phyloP scores from a whole-genome alignment of 2,888 invertebrate genomes.

The Bellardia bayeri region DNA sequence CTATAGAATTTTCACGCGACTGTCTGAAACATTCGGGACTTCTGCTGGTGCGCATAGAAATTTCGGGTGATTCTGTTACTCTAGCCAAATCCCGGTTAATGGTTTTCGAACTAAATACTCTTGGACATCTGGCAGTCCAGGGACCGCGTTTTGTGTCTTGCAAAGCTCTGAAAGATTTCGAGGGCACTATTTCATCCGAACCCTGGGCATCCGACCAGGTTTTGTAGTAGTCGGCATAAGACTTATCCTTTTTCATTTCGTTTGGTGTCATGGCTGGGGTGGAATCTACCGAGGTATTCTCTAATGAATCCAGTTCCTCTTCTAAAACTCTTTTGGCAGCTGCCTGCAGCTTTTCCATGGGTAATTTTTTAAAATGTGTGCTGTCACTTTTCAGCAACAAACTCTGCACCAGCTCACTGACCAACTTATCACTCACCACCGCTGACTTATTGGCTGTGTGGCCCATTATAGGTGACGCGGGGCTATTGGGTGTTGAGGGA shows the following conservation, averaged over 20 bases:
- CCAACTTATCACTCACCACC: constrained; percentile 85
- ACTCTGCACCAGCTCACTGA: constrained; percentile 86
- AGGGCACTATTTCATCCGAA: constrained; percentile 85
- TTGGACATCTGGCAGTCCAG: constrained; percentile 87
- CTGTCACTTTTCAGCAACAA: constrained; percentile 86
- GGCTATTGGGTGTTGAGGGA: constrained; percentile 85
- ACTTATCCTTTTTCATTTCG: constrained; percentile 83
- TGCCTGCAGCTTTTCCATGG: constrained; percentile 86
- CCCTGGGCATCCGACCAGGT: constrained; percentile 84
- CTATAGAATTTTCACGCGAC: constrained; percentile 79
- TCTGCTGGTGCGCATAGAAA: constrained; percentile 77
- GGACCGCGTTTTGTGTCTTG: constrained; percentile 85
- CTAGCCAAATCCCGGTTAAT: constrained; percentile 85
- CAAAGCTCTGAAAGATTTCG: constrained; percentile 86
- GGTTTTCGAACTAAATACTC: constrained; percentile 87
- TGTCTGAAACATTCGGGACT: constrained; percentile 81
- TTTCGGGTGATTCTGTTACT: constrained; percentile 84
- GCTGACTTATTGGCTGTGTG: constrained; percentile 84
- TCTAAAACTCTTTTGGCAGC: constrained; percentile 86
- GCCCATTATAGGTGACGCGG: constrained; percentile 82
- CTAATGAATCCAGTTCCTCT: constrained; percentile 85
- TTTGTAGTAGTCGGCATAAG: constrained; percentile 86
- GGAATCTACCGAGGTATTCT: constrained; percentile 84
- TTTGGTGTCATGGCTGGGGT: constrained; percentile 84
- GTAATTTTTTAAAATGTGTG: constrained; percentile 85